Conservation (phyloP, 2,113 vertebrate genomes). For the Edolisoma coerulescens region DNA sequence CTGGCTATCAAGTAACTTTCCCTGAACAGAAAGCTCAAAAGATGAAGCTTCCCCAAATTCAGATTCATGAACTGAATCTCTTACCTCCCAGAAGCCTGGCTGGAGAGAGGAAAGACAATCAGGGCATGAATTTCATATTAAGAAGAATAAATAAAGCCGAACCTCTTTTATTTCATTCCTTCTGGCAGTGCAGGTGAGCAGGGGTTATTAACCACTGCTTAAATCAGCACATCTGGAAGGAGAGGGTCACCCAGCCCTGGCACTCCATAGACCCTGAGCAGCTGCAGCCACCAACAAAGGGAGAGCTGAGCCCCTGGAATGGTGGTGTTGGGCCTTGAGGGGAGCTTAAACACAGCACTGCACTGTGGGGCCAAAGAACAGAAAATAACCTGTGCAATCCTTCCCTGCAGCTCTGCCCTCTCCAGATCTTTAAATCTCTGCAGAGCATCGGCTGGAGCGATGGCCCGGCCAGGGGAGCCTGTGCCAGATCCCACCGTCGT, state of each 20-base stretch:
- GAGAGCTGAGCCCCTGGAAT: background rate
- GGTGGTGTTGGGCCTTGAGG: background rate
- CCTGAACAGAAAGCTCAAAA: constrained; percentile 41
- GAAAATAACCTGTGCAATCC: background rate
- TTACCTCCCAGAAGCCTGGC: constrained; percentile 6
- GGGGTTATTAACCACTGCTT: background rate
- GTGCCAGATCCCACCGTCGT: accelerated
- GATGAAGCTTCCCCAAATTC: constrained; percentile 56
- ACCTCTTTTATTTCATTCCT: constrained; percentile 9
- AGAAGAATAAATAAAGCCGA: constrained; percentile 63
- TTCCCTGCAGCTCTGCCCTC: background rate
- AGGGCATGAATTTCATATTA: constrained; percentile 62
- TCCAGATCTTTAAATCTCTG: background rate
- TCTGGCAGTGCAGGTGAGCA: background rate
- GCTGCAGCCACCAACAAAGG: background rate
- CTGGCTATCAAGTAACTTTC: constrained; percentile 44
- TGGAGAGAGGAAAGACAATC: constrained; percentile 49
- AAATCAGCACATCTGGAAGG: background rate
- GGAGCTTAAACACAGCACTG: background rate
- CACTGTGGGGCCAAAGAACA: background rate
- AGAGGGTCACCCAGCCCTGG: background rate
- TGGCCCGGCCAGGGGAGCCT: background rate
- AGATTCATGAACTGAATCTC: constrained; percentile 54
- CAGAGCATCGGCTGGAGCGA: accelerated
- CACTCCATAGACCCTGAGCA: accelerated